Conservation (phyloP, 2,797 vertebrate species). For the Pangasius larnaudii region DNA sequence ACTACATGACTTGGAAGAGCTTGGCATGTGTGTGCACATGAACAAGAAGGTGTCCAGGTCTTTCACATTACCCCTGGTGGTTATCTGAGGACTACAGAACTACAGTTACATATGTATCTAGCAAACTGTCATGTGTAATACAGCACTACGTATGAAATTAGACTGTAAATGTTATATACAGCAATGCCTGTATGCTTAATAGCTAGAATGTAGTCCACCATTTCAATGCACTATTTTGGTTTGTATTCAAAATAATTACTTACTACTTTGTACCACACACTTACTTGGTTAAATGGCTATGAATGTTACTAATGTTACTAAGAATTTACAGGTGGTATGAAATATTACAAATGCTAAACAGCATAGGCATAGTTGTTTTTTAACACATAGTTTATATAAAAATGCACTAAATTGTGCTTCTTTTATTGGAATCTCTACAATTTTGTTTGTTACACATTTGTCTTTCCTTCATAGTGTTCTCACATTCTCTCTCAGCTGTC, state of each 20-base stretch:
- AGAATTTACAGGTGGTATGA: not conserved
- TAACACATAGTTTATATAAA: not conserved
- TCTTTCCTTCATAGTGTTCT: not conserved
- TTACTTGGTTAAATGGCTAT: not conserved
- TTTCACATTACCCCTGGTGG: not conserved
- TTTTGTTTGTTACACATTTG: not conserved
- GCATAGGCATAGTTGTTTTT: not conserved
- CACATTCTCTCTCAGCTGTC: not conserved
- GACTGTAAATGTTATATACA: not conserved
- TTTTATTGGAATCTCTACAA: not conserved
- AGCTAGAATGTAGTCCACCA: not conserved
- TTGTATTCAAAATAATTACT: not conserved
- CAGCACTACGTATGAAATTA: not conserved
- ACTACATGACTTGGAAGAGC: slow-evolving; percentile 9
- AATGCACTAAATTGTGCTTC: not conserved
- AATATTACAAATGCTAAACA: not conserved
- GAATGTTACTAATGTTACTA: not conserved
- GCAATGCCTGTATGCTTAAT: not conserved
- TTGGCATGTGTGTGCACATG: not conserved
- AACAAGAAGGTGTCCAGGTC: not conserved
- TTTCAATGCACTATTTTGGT: not conserved
- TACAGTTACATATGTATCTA: not conserved
- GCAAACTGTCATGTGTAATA: not conserved
- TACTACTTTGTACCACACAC: not conserved
- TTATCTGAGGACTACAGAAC: not conserved